Evolutionary conservation across 2,113 vertebrate species (phyloP).

Genomic region (Chroicocephalus ridibundus): DNA sequence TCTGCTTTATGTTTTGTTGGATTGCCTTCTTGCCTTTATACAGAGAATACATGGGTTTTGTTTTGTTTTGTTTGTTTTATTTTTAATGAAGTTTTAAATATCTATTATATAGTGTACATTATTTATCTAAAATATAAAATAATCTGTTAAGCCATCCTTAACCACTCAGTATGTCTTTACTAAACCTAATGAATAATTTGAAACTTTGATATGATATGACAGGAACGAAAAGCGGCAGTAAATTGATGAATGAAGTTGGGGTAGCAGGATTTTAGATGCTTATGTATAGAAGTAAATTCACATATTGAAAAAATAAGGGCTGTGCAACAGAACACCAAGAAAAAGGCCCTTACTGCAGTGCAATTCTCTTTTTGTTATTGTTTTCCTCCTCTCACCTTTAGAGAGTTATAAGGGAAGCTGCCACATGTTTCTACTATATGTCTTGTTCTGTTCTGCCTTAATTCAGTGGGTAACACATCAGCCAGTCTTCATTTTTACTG

Average conservation of each 20-base stretch:
- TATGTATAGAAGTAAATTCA: background rate
- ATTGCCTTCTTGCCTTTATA: background rate
- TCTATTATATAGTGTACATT: background rate
- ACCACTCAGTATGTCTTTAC: background rate
- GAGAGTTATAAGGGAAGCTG: background rate
- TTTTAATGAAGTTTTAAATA: background rate
- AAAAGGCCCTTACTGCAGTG: background rate
- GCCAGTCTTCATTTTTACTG: background rate
- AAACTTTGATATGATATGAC: background rate
- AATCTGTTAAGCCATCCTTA: background rate
- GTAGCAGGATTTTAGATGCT: background rate
- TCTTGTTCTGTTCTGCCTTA: background rate
- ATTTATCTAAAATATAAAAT: background rate
- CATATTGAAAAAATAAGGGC: background rate
- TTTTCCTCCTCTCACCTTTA: background rate
- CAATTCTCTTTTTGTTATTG: background rate
- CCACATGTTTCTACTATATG: background rate
- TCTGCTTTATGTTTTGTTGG: background rate
- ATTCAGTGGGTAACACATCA: background rate
- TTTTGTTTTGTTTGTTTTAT: background rate
- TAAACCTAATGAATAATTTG: background rate
- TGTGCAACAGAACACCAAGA: background rate
- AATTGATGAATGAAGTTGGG: background rate
- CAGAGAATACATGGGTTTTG: background rate
- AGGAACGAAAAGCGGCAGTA: background rate